These are phyloP conservation scores for Notocelia uddmanniana DNA, from an alignment of 2,888 invertebrate species.

Conservation along the genomic window DNA sequence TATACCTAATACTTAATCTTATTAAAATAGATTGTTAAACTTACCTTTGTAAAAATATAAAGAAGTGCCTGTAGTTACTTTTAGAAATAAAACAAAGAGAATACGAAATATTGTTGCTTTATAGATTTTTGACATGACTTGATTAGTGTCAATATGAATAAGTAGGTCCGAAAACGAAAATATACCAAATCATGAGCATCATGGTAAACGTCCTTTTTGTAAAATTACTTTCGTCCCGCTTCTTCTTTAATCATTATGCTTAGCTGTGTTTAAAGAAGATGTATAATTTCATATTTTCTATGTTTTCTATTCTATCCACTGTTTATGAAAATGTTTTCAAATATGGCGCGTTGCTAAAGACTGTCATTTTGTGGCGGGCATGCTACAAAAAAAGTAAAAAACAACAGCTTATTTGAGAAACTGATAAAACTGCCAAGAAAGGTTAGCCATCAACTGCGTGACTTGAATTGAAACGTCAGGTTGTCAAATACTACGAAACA, in stretches of 20 bases:
- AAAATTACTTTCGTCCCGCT: neutral
- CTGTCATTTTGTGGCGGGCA: too few relatives aligned
- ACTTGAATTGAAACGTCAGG: neutral
- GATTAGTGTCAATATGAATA: neutral
- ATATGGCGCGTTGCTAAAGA: neutral
- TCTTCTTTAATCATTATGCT: neutral
- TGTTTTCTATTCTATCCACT: too few relatives aligned
- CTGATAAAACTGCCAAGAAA: neutral
- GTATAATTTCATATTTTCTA: neutral
- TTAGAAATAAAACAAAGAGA: neutral
- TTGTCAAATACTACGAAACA: neutral
- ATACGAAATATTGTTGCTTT: slow-evolving; percentile 1
- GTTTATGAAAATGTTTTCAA: neutral
- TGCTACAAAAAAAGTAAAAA: neutral
- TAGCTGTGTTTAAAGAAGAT: neutral
- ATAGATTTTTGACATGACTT: neutral
- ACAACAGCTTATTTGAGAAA: slow-evolving; percentile 4
- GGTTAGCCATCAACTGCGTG: neutral
- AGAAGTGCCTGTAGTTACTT: neutral
- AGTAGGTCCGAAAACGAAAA: too few relatives aligned
- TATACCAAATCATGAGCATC: too few relatives aligned
- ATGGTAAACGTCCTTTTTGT: too few relatives aligned
- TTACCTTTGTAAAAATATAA: too few relatives aligned
- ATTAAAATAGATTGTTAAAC: too few relatives aligned
- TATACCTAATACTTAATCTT: too few relatives aligned